Evolutionary conservation across 2,113 vertebrate genomes (phyloP).

Genomic region (Lipotes vexillifer): DNA sequence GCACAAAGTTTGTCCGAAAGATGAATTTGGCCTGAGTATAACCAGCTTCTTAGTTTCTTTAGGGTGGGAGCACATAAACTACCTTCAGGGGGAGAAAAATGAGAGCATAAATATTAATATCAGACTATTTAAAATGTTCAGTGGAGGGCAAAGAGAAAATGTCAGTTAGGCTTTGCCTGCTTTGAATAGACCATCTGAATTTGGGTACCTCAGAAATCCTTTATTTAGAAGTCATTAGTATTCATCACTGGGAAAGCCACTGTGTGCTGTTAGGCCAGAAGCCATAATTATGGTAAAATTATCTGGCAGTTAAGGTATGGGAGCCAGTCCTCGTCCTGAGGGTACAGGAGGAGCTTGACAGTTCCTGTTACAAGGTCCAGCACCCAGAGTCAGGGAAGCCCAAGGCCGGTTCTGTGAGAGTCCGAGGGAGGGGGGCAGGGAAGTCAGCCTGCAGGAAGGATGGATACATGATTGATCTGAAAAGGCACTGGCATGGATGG

Average conservation of each 20-base stretch:
- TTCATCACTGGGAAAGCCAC: not conserved
- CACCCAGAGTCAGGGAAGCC: not conserved
- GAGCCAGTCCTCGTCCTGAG: fast-evolving
- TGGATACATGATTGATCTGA: not conserved
- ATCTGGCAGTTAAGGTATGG: not conserved
- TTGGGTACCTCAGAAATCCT: not conserved
- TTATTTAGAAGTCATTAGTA: not conserved
- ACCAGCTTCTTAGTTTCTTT: not conserved
- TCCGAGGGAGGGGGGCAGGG: not conserved
- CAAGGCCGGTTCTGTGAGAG: no score
- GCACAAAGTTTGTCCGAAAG: not conserved
- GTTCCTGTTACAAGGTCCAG: not conserved
- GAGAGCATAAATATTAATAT: not conserved
- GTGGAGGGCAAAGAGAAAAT: not conserved
- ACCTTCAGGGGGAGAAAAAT: not conserved
- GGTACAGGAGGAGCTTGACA: not conserved
- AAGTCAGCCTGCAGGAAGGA: fast-evolving
- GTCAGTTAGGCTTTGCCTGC: not conserved
- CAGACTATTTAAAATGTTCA: not conserved
- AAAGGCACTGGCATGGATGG: not conserved
- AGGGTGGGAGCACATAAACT: not conserved
- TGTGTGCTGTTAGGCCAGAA: not conserved
- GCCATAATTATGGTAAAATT: not conserved
- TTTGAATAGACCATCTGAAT: not conserved
- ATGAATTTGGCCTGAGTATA: not conserved